A percentile compares a stretch with the other conserved stretches of the same genome.
phyloP scores from a whole-genome alignment of 2,888 invertebrate species.

The Drosophila buzzatii region DNA sequence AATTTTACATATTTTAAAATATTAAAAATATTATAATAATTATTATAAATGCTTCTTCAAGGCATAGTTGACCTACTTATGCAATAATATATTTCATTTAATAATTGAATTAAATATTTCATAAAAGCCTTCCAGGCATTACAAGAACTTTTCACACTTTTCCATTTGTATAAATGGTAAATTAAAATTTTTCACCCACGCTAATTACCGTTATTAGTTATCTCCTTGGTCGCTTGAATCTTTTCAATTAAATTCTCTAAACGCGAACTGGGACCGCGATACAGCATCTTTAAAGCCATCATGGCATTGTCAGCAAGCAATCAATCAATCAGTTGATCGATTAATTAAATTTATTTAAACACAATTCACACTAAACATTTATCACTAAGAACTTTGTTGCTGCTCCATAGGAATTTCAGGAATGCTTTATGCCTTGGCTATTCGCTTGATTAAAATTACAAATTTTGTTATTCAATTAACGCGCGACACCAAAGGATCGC shows the following conservation, averaged over 20 bases:
- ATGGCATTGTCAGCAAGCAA: slow-evolving; percentile 68
- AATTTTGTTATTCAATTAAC: slow-evolving; percentile 45
- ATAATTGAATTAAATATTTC: neutral
- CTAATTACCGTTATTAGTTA: slow-evolving; percentile 81
- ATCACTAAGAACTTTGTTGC: slow-evolving; percentile 34
- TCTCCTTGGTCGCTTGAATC: slow-evolving; percentile 93
- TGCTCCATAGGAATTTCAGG: slow-evolving; percentile 10
- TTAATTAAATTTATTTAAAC: slow-evolving; percentile 12
- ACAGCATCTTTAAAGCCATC: slow-evolving; percentile 89
- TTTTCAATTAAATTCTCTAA: slow-evolving; percentile 94
- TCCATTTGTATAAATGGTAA: neutral
- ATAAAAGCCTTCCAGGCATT: neutral
- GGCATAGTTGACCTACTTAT: neutral
- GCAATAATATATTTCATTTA: neutral
- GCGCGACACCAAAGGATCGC: slow-evolving; percentile 70
- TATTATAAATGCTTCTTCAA: neutral
- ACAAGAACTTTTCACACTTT: neutral
- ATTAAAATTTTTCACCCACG: neutral
- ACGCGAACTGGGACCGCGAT: slow-evolving; percentile 94
- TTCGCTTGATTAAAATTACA: slow-evolving; percentile 1
- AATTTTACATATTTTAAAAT: neutral
- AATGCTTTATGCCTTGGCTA: slow-evolving; percentile 9
- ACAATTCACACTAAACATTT: slow-evolving; percentile 47
- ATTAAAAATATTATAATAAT: neutral
- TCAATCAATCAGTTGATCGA: slow-evolving; percentile 14